Base-by-base conservation (phyloP, 1,140 invertebrate species). In the Dreissena rostriformis region DNA sequence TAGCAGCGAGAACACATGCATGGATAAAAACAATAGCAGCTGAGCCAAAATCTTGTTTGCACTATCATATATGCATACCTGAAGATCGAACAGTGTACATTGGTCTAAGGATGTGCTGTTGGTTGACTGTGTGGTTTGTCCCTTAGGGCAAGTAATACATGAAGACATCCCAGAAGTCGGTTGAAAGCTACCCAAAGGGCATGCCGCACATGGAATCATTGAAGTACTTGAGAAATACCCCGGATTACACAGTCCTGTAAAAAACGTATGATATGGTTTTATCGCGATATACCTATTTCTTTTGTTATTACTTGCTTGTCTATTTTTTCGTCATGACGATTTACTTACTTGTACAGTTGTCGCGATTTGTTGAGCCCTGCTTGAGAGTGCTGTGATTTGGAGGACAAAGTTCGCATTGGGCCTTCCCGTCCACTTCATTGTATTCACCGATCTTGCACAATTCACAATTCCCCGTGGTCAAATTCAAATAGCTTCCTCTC, bases 121-220 rank as follows among this genome's bases (percentile, higher is more conserved):
- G 10, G 17, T 66, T n/a, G 57, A 51, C 15, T 8, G 24, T 11
- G 75, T 66, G 15, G 75, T 77, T 29, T 57, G 63, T n/a, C 61
- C 63, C 24, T 14, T 11, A 22, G 75, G 75, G 66, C 75, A 77
- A 65, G 17, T 28, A 51, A 65, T 66, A 67, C 75, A 77, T 11
- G 63, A 0, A 5, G 75, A 65, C 29, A 66, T 57, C 12, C 75
- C 75, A 7, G 39, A n/a, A 15, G 39, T 63, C 10, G 61, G 39
- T 49, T 77, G 75, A 26, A 51, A 77, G 28, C 1, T n/a, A 8
- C 75, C 57, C 53, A 28, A 39, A 26, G 17, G 57, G 39, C 73
- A 75, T 4, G 29, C 24, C n/a, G 55, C 4, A 51, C 75, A 77
- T 49, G 11, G 55, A 49, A 65, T 61, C 61, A 77, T 51, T 5